A percentile compares a stretch with the other conserved stretches of the same genome.
phyloP scores from a whole-genome alignment of 2,113 vertebrate species.

The Tupaia chinensis region DNA sequence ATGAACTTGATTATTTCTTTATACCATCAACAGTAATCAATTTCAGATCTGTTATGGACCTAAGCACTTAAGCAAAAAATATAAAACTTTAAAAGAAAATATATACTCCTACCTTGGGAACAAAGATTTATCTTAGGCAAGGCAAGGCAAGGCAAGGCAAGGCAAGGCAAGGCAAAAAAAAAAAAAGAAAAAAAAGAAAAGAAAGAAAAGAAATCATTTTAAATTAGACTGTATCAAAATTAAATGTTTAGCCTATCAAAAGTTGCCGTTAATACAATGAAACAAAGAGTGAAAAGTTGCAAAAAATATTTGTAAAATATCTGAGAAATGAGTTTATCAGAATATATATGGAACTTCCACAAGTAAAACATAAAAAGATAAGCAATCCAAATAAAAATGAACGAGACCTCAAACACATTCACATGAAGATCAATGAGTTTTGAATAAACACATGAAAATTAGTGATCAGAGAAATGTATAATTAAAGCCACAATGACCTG shows the following conservation, averaged over 20 bases:
- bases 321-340: not conserved
- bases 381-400: not conserved
- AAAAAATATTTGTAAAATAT: not conserved
- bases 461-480: not conserved
- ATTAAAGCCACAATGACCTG: not conserved
- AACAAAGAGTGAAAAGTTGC: not conserved
- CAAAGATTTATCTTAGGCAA: conserved; percentile 10
- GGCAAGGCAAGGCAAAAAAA: too few relatives aligned
- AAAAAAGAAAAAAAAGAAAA: too few relatives aligned
- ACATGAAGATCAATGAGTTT: not conserved
- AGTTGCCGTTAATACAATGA: not conserved
- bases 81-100: not conserved
- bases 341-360: not conserved
- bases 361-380: not conserved
- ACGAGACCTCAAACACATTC: not conserved
- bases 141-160: not conserved
- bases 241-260: not conserved
- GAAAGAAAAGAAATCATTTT: not conserved
- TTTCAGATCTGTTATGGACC: not conserved
- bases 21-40: not conserved
- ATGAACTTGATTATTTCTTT: not conserved
- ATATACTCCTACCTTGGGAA: not conserved
- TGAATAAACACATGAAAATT: not conserved
- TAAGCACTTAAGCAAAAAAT: not conserved
- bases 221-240: not conserved